Evolutionary conservation across 2,113 vertebrate genomes (phyloP), one percentile per base, ranked within the genome.

Genomic region (Carassius carassius): DNA sequence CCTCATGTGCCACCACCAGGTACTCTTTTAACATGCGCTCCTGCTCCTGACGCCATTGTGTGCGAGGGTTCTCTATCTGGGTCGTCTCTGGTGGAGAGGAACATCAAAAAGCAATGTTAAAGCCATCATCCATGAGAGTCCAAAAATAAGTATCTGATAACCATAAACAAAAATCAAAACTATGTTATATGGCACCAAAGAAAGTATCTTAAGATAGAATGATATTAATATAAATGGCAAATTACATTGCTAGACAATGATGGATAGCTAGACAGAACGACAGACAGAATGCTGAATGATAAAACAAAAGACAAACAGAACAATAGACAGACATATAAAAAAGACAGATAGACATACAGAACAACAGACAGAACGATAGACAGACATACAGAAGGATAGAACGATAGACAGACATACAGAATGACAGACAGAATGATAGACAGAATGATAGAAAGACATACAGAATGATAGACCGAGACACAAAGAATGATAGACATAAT

Each of bases 11-110:
- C 93, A 99, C 97, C 90, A 99, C 93, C 84, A 99, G 96, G 92
- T 99, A 99, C 88, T 99, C 98, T 90, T 99, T 99, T 88, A 99
- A 92, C 98, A 99, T 99, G 87, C 97, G 96, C 79, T 99, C 98
- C 93, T 99, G 98, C 92, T 99, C 98, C 91, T 97, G 95, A 47
- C 97, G 95, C 97, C 98, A 99, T 89, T 98, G 97, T 72, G 98
- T 97, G 89, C 97, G 94, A 49, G 98, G 98, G 90, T 99, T 98
- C 91, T 99, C 98, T 67, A 99, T 98, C 92, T 99, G 98, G 32
- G 98, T 99, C 44, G 96, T 96, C 91, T 99, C 97, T 97, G 88
- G 16, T 72, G 3, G 21, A 67, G 60, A 29, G 14, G 5, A 16
- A 76, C 44, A 47, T 47, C 41, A 62, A 14, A 41, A 37, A 14